phyloP scores from a whole-genome alignment of 2,797 vertebrate species.

The Pseudocheirus occidentalis region DNA sequence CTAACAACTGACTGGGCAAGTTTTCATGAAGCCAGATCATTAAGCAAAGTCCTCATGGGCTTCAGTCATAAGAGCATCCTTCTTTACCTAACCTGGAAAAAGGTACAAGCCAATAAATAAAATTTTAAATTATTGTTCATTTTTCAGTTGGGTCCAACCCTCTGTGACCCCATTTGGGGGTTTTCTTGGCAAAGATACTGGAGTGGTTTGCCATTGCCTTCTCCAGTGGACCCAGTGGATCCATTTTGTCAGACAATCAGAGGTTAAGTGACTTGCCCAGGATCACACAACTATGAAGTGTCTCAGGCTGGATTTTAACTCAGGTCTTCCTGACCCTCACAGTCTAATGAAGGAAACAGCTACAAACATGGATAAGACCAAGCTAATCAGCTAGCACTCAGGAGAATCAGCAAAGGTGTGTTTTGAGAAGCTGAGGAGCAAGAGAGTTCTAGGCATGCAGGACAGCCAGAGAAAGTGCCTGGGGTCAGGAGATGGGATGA shows the following conservation, averaged over 20 bases:
- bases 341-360: not conserved
- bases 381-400: not conserved
- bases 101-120: not conserved
- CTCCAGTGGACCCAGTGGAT: not conserved
- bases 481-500: not conserved
- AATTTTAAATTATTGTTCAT: not conserved
- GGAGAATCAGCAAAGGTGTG: not conserved
- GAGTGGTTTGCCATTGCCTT: not conserved
- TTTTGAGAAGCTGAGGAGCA: not conserved
- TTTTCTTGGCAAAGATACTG: not conserved
- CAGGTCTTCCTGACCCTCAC: not conserved
- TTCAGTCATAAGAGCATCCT: not conserved
- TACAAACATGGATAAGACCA: not conserved
- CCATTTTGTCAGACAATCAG: not conserved
- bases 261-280: not conserved
- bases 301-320: not conserved
- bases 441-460: not conserved
- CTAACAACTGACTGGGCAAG: no score
- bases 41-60: not conserved
- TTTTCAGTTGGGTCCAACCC: not conserved
- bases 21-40: no score
- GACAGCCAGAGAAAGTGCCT: not conserved
- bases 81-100: not conserved
- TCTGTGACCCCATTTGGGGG: not conserved
- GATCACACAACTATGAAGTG: not conserved